These are phyloP conservation scores for Antheraea assamensis DNA, from an alignment of 2,888 invertebrate genomes.

Conservation along the genomic window DNA sequence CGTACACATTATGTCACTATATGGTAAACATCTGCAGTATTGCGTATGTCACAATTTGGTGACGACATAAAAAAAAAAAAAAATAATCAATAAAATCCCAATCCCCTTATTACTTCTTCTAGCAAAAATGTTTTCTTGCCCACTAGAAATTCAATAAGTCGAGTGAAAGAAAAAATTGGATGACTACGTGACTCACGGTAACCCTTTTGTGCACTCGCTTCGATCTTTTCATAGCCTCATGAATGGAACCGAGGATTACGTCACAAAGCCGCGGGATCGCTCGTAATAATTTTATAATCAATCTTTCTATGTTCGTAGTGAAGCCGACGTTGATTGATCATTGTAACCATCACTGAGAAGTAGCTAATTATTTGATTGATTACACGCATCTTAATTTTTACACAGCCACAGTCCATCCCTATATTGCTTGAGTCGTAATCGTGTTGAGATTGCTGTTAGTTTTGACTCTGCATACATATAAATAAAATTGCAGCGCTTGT, in stretches of 20 bases:
- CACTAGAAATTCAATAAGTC: background rate
- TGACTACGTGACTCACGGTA: conserved; percentile 2
- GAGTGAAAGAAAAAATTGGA: background rate
- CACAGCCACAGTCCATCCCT: background rate
- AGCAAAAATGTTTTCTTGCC: background rate
- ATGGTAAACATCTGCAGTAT: too few relatives aligned
- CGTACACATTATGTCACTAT: too few relatives aligned
- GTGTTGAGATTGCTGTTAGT: background rate
- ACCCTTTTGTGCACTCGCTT: conserved; percentile 10
- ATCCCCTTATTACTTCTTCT: background rate
- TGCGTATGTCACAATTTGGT: too few relatives aligned
- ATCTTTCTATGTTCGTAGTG: conserved; percentile 44
- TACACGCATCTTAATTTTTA: conserved; percentile 22
- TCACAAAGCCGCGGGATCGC: conserved; percentile 24
- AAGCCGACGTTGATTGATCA: conserved; percentile 50
- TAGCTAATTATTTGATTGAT: conserved; percentile 49
- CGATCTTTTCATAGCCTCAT: conserved; percentile 9
- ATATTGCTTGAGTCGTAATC: background rate
- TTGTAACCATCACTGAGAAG: conserved; percentile 35
- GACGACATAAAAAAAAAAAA: too few relatives aligned
- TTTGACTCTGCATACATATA: background rate
- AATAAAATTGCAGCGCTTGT: background rate
- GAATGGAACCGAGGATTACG: conserved; percentile 5
- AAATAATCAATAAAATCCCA: background rate
- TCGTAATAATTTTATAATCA: conserved; percentile 48